Percentiles rank a stretch among this genome's conserved stretches.
Evolutionary conservation across 2,113 vertebrate genomes (phyloP).

Genomic region (Butorides virescens): DNA sequence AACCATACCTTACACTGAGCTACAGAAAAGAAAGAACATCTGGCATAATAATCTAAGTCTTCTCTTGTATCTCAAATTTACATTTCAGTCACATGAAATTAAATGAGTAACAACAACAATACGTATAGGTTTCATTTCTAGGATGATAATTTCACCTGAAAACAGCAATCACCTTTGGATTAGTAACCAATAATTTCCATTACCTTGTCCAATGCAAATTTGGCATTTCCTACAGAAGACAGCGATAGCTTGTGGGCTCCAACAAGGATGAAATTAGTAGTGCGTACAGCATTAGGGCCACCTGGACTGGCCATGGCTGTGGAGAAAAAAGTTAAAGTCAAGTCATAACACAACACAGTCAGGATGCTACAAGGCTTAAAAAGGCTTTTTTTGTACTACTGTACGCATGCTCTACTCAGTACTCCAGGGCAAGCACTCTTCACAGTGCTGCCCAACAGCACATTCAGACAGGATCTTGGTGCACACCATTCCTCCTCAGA

Average conservation of each 20-base stretch:
- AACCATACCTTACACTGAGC: background rate
- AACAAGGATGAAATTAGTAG: conserved; percentile 88
- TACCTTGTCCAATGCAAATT: conserved; percentile 94
- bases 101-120: background rate
- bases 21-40: background rate
- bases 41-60: background rate
- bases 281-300: conserved; percentile 87
- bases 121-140: background rate
- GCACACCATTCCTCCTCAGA: background rate
- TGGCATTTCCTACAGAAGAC: conserved; percentile 84
- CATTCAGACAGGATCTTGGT: background rate
- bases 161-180: background rate
- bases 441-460: background rate
- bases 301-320: conserved; percentile 90
- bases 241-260: conserved; percentile 87
- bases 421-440: background rate
- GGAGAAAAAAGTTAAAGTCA: background rate
- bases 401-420: background rate
- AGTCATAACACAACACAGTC: background rate
- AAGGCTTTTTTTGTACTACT: background rate
- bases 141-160: background rate
- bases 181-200: background rate
- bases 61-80: background rate
- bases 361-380: background rate
- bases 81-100: background rate